A percentile compares a stretch with the other conserved stretches of the same genome.
These are phyloP conservation scores for Engystomops pustulosus DNA, from an alignment of 2,113 vertebrate genomes.

Conservation along the genomic window DNA sequence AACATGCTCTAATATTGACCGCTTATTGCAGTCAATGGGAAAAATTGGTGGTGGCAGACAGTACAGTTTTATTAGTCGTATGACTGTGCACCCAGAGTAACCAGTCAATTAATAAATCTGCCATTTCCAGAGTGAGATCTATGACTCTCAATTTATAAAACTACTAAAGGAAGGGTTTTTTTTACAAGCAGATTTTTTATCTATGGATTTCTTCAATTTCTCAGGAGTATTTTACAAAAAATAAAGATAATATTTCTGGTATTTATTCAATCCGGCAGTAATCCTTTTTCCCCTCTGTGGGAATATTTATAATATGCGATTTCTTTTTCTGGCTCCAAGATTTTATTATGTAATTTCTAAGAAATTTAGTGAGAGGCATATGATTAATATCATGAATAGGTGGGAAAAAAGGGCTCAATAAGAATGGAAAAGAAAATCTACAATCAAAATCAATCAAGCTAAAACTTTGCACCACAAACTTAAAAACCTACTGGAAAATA, in stretches of 20 bases:
- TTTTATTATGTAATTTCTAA: conserved; percentile 6
- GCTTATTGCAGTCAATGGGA: conserved; percentile 28
- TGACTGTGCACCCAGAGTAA: background rate
- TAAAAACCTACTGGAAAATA: no score
- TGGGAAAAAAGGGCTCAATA: no score
- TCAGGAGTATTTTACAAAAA: conserved; percentile 8
- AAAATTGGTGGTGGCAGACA: conserved; percentile 28
- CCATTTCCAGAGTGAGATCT: conserved; percentile 15
- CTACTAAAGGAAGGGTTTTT: background rate
- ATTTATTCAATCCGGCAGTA: conserved; percentile 32
- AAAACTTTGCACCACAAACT: no score
- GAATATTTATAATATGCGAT: conserved; percentile 14
- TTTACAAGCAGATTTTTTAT: background rate
- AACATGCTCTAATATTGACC: conserved; percentile 42
- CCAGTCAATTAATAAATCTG: conserved; percentile 45
- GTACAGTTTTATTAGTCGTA: conserved; percentile 34
- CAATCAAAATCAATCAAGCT: no score
- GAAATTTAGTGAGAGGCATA: background rate
- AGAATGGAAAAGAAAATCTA: no score
- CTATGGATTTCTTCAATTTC: conserved; percentile 22
- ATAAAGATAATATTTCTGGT: conserved; percentile 37
- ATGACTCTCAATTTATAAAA: conserved; percentile 9
- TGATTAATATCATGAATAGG: conserved; percentile 7
- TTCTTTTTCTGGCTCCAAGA: background rate
- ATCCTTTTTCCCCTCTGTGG: background rate